A percentile compares a stretch with the other conserved stretches of the same genome.
These are phyloP conservation scores for Stenodera caucasica DNA, from an alignment of 2,888 invertebrate genomes.

Conservation along the genomic window DNA sequence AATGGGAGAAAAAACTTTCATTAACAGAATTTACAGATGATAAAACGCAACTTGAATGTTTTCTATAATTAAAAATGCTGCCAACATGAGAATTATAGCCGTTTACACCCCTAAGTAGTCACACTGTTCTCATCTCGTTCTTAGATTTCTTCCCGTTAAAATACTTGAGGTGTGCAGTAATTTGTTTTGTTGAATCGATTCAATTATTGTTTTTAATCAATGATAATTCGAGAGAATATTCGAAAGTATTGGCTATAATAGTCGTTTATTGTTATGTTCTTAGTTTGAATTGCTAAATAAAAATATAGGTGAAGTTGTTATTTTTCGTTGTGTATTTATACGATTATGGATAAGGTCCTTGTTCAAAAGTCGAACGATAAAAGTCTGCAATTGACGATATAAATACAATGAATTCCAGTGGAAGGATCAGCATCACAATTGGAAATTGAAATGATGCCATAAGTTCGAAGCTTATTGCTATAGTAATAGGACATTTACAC, in stretches of 20 bases:
- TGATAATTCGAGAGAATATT: background rate
- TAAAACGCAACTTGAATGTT: slow-evolving; percentile 50
- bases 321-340: background rate
- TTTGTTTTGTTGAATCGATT: background rate
- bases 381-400: slow-evolving; percentile 38
- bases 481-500: slow-evolving; percentile 54
- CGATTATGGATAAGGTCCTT: slow-evolving; percentile 32
- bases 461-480: slow-evolving; percentile 52
- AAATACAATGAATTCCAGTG: slow-evolving; percentile 33
- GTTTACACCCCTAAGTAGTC: slow-evolving; percentile 37
- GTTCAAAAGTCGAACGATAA: slow-evolving; percentile 41
- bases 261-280: background rate
- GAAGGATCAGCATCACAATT: slow-evolving; percentile 52
- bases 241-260: background rate
- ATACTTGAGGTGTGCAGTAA: background rate
- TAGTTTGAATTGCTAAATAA: background rate
- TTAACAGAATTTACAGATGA: slow-evolving; percentile 55
- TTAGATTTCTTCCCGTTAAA: background rate
- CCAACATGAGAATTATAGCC: slow-evolving; percentile 45
- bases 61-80: slow-evolving; percentile 53
- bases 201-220: background rate
- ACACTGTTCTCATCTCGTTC: background rate
- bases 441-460: slow-evolving; percentile 55
- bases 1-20: slow-evolving; percentile 48
- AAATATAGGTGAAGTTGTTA: background rate